A percentile compares a stretch with the other conserved stretches of the same genome.
These are phyloP conservation scores for Micromys minutus DNA, from an alignment of 2,113 vertebrate species.

Conservation along the genomic window DNA sequence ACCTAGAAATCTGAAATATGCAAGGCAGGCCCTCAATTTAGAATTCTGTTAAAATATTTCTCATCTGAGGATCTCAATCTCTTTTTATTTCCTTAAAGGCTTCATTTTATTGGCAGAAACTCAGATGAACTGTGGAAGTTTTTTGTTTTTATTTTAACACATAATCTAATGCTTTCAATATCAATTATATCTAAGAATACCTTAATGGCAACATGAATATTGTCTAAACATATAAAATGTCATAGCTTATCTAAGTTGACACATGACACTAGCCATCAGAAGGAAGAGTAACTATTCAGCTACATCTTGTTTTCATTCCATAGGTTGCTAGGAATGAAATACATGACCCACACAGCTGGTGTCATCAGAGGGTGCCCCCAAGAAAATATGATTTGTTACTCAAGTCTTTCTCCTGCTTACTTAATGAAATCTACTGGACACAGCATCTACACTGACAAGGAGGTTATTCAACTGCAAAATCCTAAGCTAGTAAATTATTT, in stretches of 20 bases:
- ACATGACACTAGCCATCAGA: neutral
- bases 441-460: neutral
- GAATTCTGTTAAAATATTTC: neutral
- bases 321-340: neutral
- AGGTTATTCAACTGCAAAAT: neutral
- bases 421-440: neutral
- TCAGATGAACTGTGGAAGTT: neutral
- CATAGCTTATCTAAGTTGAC: neutral
- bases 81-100: neutral
- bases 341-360: neutral
- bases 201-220: neutral
- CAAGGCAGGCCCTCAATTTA: neutral
- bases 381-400: slow-evolving; percentile 16
- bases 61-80: neutral
- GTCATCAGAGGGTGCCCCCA: slow-evolving; percentile 64
- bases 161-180: slow-evolving; percentile 5
- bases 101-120: slow-evolving; percentile 9
- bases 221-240: neutral
- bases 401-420: neutral
- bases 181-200: neutral
- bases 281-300: neutral
- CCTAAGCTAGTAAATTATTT: neutral
- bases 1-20: neutral
- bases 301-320: neutral
- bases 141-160: neutral